Base-by-base conservation (phyloP, 2,888 invertebrate genomes). In the Andrena dorsata region DNA sequence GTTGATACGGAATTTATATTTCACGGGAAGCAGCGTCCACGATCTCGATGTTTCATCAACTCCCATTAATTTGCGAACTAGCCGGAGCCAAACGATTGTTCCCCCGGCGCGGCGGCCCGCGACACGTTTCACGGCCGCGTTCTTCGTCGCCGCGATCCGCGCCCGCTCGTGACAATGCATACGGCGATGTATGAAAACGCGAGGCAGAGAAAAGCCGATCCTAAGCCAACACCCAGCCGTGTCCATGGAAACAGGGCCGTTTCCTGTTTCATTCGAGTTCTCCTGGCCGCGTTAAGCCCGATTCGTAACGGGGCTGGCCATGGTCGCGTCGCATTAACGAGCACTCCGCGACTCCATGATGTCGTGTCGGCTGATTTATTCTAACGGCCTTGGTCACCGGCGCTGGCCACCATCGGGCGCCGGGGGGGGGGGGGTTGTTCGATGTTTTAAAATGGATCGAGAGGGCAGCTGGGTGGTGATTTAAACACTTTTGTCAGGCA, bases 201-300 rank as follows among this genome's bases (percentile, higher is more conserved):
- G 4, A 74, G 61, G 61, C 26, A 20, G 61, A 72, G 82, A 68
- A 77, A 72, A 83, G 77, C 77, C 76, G 82, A 75, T 76, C 66
- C 68, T 73, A 77, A 79, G 78, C 83, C 83, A 83, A 79, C 79
- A 79, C 60, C 20, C 41, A 16, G 63, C 26, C 71, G 79, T 83
- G 75, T 66, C 83, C 79, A 83, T 83, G 83, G 83, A 73, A 83
- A 83, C 51, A 51, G 83, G 82, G 35, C 81, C 49, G 75, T 56
- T 47, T 81, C 49, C 75, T 70, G 74, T 66, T 75, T 51, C 69
- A 49, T 69, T 8, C 47, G 28, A 53, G 53, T 70, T 8, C n/a
- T 23, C 53, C 6, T n/a, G 35, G 30, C 20, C 41, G 30, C 71
- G 71, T 71, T 71, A 77, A 78, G 77, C 76, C 51, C 65, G 49